Evolutionary conservation across 1,140 invertebrate species (phyloP), one percentile per base, ranked within the genome.

Genomic region (Nylanderia fulva): DNA sequence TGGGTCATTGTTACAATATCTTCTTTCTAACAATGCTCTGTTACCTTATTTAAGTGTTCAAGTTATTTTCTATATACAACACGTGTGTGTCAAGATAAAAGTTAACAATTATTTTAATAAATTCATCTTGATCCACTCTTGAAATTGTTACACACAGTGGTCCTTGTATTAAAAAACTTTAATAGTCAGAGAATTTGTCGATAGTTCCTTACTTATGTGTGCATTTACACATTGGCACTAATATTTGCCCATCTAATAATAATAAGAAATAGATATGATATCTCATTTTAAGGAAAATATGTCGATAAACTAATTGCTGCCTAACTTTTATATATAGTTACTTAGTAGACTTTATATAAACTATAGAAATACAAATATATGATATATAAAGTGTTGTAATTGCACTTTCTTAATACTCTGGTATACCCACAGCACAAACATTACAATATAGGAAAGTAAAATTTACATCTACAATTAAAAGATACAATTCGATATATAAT

Each of bases 61-160:
- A 89, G 90, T 93, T 86, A 90, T 91, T 87, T 85, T 91, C 66
- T 92, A 93, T 93, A 80, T 93, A 93, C 93, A 94, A 86, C 86
- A 74, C 61, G 82, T 39, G 24, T 39, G 24, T 80, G 52, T 91
- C 80, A 68, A 74, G 88, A 91, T 87, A 91, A 93, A 90, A 92
- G 88, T 87, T 93, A 93, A 94, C 92, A 92, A 91, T 91, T 90
- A 85, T 84, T 86, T 89, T 88, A 88, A 82, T 87, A 88, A 91
- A 91, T 93, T 93, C 82, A 88, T 89, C 87, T 92, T 89, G 80
- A 92, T 92, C 88, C 83, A 74, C 86, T 77, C 48, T 89, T 54
- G 68, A 92, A 92, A 92, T 86, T 88, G 58, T 86, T 92, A 90
- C n/a, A n/a, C n/a, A n/a, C 85, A 93, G 89, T 93, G 90, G 90